Percentiles rank a stretch among this genome's conserved stretches.
Evolutionary conservation across 2,888 invertebrate genomes (phyloP).

Genomic region (Meganola albula): DNA sequence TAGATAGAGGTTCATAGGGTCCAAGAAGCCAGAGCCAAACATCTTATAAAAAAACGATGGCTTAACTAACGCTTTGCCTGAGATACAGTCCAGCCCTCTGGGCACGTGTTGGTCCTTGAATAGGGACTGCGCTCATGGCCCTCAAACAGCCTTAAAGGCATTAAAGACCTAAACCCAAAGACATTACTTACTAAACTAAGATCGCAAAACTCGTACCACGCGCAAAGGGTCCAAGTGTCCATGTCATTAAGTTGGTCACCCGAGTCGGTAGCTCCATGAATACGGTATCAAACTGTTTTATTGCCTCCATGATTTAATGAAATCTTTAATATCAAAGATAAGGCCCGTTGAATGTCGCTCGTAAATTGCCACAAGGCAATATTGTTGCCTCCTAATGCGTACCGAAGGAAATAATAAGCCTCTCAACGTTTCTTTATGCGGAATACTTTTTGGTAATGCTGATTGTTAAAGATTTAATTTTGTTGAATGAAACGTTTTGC

Average conservation of each 20-base stretch:
- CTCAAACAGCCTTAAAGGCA: no score
- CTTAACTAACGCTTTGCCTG: no score
- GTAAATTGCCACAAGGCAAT: slow-evolving; percentile 62
- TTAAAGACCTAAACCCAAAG: no score
- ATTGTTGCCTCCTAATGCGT: slow-evolving; percentile 44
- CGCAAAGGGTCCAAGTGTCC: slow-evolving; percentile 51
- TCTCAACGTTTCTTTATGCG: slow-evolving; percentile 18
- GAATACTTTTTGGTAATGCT: slow-evolving; percentile 22
- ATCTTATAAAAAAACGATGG: no score
- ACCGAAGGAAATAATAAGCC: slow-evolving; percentile 32
- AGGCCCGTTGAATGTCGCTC: slow-evolving; percentile 47
- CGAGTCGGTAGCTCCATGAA: slow-evolving; percentile 55
- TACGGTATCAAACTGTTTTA: slow-evolving; percentile 76
- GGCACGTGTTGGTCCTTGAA: no score
- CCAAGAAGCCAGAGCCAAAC: no score
- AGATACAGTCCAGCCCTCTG: no score
- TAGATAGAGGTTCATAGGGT: no score
- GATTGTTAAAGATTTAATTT: slow-evolving; percentile 26
- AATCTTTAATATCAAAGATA: slow-evolving; percentile 74
- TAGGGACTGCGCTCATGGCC: no score
- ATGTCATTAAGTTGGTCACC: slow-evolving; percentile 70
- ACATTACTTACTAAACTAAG: no score
- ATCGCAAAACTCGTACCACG: no score
- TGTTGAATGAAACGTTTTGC: slow-evolving; percentile 5
- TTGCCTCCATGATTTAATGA: slow-evolving; percentile 75